These are phyloP conservation scores for Philopotamus ludificatus DNA, from an alignment of 1,140 invertebrate species.

Conservation along the genomic window DNA sequence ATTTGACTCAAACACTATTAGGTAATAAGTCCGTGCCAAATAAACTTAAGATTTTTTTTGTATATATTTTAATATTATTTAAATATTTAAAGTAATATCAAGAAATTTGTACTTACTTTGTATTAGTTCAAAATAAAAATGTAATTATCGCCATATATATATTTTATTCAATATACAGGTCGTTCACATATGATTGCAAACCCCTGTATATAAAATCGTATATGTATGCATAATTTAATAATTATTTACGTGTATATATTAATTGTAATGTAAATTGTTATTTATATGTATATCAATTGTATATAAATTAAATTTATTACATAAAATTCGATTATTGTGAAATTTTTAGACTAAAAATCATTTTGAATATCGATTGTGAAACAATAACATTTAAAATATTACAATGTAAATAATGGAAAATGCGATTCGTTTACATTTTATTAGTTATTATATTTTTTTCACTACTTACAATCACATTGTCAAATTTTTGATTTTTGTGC, in stretches of 20 bases:
- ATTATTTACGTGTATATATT: background rate
- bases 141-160: no score
- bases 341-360: background rate
- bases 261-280: background rate
- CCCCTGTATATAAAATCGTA: no score
- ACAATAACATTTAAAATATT: no score
- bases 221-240: background rate
- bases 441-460: no score
- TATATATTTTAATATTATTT: constrained; percentile 24
- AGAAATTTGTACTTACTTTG: constrained; percentile 18
- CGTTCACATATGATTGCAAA: no score
- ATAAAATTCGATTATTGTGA: background rate
- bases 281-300: constrained; percentile 1
- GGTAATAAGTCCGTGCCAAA: constrained; percentile 38
- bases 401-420: no score
- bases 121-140: no score
- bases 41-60: constrained; percentile 36
- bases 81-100: background rate
- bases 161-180: no score
- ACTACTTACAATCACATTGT: no score
- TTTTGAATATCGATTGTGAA: background rate
- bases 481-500: no score
- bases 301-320: background rate
- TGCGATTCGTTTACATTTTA: no score
- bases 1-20: constrained; percentile 31